phyloP scores from a whole-genome alignment of 2,797 vertebrate genomes.

The Acanthornis magna region DNA sequence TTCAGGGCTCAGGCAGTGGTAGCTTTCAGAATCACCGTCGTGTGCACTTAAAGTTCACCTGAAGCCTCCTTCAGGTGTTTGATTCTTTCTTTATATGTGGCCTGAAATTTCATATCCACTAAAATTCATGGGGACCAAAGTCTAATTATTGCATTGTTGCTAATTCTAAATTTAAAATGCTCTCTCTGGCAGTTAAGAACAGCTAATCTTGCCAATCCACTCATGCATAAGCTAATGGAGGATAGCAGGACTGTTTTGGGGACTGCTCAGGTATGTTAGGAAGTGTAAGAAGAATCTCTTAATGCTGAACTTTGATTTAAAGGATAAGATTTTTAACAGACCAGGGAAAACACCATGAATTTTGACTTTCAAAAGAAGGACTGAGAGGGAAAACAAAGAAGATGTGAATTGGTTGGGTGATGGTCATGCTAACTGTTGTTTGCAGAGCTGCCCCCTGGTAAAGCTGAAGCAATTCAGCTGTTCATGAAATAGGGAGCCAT shows the following conservation, averaged over 20 bases:
- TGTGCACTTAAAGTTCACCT: background rate
- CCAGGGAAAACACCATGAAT: background rate
- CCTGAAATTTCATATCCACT: background rate
- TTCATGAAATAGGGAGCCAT: background rate
- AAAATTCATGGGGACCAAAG: background rate
- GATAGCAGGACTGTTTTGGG: background rate
- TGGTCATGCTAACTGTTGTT: background rate
- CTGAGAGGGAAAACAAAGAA: background rate
- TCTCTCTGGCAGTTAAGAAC: background rate
- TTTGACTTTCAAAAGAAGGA: background rate
- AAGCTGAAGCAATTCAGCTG: background rate
- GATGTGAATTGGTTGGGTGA: background rate
- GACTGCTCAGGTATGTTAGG: background rate
- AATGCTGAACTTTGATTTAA: background rate
- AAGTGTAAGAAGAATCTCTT: background rate
- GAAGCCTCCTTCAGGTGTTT: background rate
- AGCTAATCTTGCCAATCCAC: background rate
- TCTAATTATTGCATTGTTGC: background rate
- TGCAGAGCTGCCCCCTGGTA: background rate
- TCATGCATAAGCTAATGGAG: background rate
- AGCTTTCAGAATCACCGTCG: background rate
- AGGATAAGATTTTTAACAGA: background rate
- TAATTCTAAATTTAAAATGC: constrained; percentile 1
- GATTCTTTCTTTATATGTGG: background rate
- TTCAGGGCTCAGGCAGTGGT: background rate